Evolutionary conservation across 2,797 vertebrate genomes (phyloP).

Genomic region (Gambelia wislizenii): DNA sequence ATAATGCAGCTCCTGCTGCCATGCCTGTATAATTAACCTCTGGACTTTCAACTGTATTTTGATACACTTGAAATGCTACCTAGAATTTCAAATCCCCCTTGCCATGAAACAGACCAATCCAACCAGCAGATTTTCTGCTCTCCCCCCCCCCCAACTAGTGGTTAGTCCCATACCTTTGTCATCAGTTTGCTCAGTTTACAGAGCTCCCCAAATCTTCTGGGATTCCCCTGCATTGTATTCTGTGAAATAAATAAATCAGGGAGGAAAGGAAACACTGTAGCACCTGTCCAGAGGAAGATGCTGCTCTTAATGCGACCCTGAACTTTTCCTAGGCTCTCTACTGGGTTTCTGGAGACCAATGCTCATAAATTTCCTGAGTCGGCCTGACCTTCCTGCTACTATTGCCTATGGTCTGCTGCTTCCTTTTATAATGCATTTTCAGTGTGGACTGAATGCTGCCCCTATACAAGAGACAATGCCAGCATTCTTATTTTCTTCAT

Average conservation of each 20-base stretch:
- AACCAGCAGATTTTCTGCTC: slow-evolving; percentile 46
- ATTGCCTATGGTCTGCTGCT: slow-evolving; percentile 42
- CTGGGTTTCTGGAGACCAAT: slow-evolving; percentile 32
- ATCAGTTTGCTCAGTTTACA: slow-evolving; percentile 57
- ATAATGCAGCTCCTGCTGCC: slow-evolving; percentile 50
- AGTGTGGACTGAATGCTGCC: slow-evolving; percentile 22
- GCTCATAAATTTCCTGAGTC: slow-evolving; percentile 63
- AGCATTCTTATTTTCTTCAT: background rate
- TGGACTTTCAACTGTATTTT: slow-evolving; percentile 58
- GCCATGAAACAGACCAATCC: slow-evolving; percentile 39
- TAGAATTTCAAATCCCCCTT: slow-evolving; percentile 57
- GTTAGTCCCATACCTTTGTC: slow-evolving; percentile 57
- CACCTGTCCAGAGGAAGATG: slow-evolving; percentile 53
- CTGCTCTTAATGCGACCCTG: slow-evolving; percentile 22
- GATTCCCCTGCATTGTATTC: slow-evolving; percentile 54
- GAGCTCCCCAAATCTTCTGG: slow-evolving; percentile 57
- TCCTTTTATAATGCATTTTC: slow-evolving; percentile 20
- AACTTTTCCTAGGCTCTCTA: slow-evolving; percentile 51
- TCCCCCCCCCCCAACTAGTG: slow-evolving; percentile 19
- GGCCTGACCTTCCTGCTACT: slow-evolving; percentile 54
- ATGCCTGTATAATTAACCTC: slow-evolving; percentile 54
- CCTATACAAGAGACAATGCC: background rate
- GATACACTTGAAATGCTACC: slow-evolving; percentile 69
- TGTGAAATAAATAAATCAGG: slow-evolving; percentile 69
- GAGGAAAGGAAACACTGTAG: slow-evolving; percentile 30